Conservation (phyloP, 92 coral and sea anemone species). For the Epizoanthus rinbou region DNA sequence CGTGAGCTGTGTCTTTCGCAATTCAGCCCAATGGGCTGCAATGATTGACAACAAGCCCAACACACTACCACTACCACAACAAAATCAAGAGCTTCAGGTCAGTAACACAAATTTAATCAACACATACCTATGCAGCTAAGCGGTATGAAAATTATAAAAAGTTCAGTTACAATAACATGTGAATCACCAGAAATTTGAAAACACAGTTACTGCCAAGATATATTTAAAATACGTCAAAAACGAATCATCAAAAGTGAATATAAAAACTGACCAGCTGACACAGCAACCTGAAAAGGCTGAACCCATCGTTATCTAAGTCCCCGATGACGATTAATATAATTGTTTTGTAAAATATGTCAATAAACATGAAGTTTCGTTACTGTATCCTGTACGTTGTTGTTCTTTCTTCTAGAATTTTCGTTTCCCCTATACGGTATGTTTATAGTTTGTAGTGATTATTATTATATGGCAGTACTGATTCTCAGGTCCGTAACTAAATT, state of each 20-base stretch:
- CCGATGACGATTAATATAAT: not conserved
- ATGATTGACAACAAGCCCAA: too few relatives aligned
- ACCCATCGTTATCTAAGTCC: not conserved
- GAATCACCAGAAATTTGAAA: conserved; percentile 7
- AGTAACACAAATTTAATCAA: conserved; percentile 2
- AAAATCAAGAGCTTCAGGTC: conserved; percentile 1
- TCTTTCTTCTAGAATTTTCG: not conserved
- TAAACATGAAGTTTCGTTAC: conserved; percentile 4
- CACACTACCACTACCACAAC: too few relatives aligned
- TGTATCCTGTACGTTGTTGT: not conserved
- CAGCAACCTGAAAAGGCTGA: conserved; percentile 16
- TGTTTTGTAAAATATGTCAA: not conserved
- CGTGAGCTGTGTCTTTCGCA: too few relatives aligned
- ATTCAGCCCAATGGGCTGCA: too few relatives aligned
- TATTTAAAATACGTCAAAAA: not conserved
- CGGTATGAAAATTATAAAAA: not conserved
- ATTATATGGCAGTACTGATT: too few relatives aligned
- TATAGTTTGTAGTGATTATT: too few relatives aligned
- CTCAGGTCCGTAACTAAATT: too few relatives aligned
- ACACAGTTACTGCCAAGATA: not conserved
- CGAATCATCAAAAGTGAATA: conserved; percentile 5
- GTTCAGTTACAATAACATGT: not conserved
- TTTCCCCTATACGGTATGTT: conserved; percentile 5
- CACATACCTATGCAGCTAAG: not conserved
- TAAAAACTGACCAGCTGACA: conserved; percentile 8